Base-by-base conservation (phyloP, 1,140 invertebrate species). In the Hylaeus anthracinus region DNA sequence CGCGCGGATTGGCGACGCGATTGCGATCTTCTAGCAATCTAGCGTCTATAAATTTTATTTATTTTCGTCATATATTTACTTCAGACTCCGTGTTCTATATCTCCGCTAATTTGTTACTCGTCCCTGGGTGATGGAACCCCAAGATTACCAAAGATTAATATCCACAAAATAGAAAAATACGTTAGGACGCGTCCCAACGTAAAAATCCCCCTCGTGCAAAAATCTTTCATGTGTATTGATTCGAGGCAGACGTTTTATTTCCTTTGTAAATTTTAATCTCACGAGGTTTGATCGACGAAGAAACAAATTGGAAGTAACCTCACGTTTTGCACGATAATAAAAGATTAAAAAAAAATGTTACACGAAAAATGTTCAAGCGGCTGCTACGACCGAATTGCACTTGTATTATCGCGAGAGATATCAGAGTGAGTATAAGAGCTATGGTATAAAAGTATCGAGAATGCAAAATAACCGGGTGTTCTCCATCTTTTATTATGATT, bases 311-410 rank as follows among this genome's bases (percentile, higher is more conserved):
- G 10, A 64, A 39, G 5, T 39, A 56, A 37, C 14, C 60, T 26
- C 15, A 2, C 1, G 48, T 9, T 26, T 26, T 6, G 15, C 51
- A 12, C 1, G 26, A 51, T 53, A 64, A 79, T 15, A 5, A 14
- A 3, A 53, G 14, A 63, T 37, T 5, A 1, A 37, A n/a, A 5
- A 45, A 41, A 51, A 79, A 48, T 55, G 61, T 65, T 41, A 8
- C 26, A 5, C 2, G 5, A 39, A 65, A 3, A 48, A 79, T 79
- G 77, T 73, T 79, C 48, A 72, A 65, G 14, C 70, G 48, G 10
- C 43, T 73, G 56, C 48, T 48, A 10, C 67, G 58, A 53, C n/a
- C 76, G 76, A 64, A 15, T 14, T 26, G 37, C 48, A 9, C 3
- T 0, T 51, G 37, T 9, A 9, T 10, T 0, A 10, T 45, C 3